Conservation (phyloP, 2,888 invertebrate genomes). For the Xylocampa areola region DNA sequence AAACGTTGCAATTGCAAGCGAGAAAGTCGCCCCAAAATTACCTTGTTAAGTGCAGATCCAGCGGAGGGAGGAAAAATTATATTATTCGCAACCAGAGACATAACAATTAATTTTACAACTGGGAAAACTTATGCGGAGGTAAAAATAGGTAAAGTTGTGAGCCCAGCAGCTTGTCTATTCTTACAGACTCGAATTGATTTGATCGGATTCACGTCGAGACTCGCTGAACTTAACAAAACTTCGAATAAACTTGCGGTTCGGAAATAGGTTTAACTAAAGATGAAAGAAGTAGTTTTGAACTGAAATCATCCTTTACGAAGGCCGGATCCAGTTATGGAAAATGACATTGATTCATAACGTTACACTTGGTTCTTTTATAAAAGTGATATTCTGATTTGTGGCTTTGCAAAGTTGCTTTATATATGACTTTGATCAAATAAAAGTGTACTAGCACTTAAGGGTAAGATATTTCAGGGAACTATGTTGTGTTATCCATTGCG, state of each 20-base stretch:
- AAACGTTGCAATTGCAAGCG: slow-evolving; percentile 43
- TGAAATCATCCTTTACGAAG: slow-evolving; percentile 78
- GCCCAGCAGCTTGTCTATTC: slow-evolving; percentile 77
- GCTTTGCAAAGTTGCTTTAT: slow-evolving; percentile 36
- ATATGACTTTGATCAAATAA: slow-evolving; percentile 38
- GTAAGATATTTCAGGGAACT: slow-evolving; percentile 6
- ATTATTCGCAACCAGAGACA: slow-evolving; percentile 44
- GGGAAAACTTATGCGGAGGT: slow-evolving; percentile 64
- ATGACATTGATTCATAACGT: slow-evolving; percentile 80
- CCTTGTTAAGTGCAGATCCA: slow-evolving; percentile 38
- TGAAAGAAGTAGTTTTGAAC: slow-evolving; percentile 80
- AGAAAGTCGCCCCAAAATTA: slow-evolving; percentile 38
- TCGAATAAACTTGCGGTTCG: slow-evolving; percentile 76
- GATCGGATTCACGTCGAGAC: slow-evolving; percentile 79
- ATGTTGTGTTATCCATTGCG: not conserved
- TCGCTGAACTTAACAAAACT: slow-evolving; percentile 75
- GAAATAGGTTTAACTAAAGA: slow-evolving; percentile 82
- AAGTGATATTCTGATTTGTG: slow-evolving; percentile 52
- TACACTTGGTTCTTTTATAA: slow-evolving; percentile 54
- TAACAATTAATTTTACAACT: slow-evolving; percentile 68
- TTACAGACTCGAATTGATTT: slow-evolving; percentile 83
- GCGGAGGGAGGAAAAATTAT: slow-evolving; percentile 28
- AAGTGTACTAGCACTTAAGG: slow-evolving; percentile 7
- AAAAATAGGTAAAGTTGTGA: slow-evolving; percentile 74
- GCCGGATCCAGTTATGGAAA: slow-evolving; percentile 71